These are phyloP conservation scores for Psilopogon haemacephalus DNA, from an alignment of 2,113 vertebrate species.

Conservation along the genomic window DNA sequence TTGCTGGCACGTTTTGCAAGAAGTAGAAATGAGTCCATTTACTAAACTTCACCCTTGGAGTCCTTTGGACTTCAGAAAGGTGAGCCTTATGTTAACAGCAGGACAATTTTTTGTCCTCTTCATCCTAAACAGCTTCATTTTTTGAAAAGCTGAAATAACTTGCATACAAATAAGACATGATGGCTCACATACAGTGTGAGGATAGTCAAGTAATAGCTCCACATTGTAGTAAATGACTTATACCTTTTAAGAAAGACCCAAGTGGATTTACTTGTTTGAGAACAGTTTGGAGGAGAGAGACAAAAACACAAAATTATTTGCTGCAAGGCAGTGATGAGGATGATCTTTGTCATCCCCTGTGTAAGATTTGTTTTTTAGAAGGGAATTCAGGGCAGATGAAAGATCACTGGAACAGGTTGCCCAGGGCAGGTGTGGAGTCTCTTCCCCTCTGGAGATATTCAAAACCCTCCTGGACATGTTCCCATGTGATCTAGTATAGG, in stretches of 20 bases:
- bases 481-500: no score
- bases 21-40: neutral
- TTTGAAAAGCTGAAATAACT: neutral
- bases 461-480: no score
- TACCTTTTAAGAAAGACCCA: neutral
- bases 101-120: neutral
- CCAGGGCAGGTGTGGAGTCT: no score
- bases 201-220: neutral
- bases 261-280: neutral
- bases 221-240: neutral
- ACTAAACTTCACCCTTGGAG: neutral
- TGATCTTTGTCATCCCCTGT: neutral
- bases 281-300: neutral
- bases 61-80: neutral
- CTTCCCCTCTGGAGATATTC: no score
- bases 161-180: accelerated
- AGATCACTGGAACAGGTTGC: neutral
- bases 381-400: neutral
- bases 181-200: neutral
- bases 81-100: neutral
- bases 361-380: neutral
- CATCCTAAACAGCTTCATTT: neutral
- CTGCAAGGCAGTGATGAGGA: neutral
- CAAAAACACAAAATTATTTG: neutral
- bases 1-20: neutral